Conservation (phyloP, 2,113 vertebrate genomes). For the Anseranas semipalmata region DNA sequence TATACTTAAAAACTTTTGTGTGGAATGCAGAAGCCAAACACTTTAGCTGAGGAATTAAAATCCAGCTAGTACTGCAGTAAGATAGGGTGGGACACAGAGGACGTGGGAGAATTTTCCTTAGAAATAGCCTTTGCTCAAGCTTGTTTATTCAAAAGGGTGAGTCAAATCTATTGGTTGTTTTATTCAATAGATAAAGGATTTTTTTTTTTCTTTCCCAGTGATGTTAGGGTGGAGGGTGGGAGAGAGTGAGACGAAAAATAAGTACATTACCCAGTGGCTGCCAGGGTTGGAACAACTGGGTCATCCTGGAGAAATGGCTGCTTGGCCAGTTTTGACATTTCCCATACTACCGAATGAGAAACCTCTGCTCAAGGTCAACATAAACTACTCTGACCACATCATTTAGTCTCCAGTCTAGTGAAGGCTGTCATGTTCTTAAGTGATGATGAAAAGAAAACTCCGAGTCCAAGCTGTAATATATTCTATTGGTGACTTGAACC, state of each 20-base stretch:
- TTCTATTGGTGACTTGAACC: neutral
- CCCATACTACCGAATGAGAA: neutral
- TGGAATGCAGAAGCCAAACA: conserved; percentile 12
- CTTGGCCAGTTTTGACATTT: neutral
- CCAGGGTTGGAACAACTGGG: neutral
- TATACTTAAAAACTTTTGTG: conserved; percentile 25
- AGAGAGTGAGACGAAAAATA: neutral
- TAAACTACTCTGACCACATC: neutral
- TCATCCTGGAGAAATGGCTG: neutral
- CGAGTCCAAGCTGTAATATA: neutral
- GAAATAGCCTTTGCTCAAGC: conserved; percentile 3
- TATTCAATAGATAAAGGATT: neutral
- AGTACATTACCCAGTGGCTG: neutral
- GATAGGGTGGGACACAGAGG: neutral
- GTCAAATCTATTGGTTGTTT: conserved; percentile 6
- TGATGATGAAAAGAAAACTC: neutral
- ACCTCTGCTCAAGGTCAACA: neutral
- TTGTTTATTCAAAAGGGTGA: conserved; percentile 10
- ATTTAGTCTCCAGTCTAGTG: neutral
- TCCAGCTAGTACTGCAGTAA: conserved; percentile 13
- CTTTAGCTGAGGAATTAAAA: conserved; percentile 42
- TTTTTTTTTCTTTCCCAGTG: neutral
- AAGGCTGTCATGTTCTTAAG: neutral
- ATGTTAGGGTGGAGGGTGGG: neutral
- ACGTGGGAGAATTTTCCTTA: neutral